These are phyloP conservation scores for Mesocentrotus franciscanus DNA, from an alignment of 53 echinoderm and acorn worm genomes.

Conservation along the genomic window DNA sequence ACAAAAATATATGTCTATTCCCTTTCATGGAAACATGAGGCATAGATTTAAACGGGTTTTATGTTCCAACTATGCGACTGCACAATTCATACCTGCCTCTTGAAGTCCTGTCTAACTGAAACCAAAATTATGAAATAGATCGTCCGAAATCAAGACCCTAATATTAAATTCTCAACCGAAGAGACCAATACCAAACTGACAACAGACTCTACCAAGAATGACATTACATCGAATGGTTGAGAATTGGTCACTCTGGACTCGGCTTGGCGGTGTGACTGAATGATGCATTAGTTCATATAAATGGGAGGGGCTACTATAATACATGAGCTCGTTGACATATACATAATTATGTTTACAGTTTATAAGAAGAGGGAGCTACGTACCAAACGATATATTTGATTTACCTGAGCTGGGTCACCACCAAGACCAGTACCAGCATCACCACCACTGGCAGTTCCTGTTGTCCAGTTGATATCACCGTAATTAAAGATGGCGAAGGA, in stretches of 20 bases:
- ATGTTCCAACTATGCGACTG: too few relatives aligned
- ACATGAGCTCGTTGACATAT: background rate
- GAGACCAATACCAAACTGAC: too few relatives aligned
- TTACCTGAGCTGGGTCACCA: conserved; percentile 70
- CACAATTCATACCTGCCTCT: too few relatives aligned
- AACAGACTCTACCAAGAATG: too few relatives aligned
- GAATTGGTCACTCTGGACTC: too few relatives aligned
- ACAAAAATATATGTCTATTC: too few relatives aligned
- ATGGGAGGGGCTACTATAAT: background rate
- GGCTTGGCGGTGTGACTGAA: too few relatives aligned
- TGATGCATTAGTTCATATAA: background rate
- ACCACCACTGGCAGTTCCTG: conserved; percentile 59
- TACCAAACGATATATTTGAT: background rate
- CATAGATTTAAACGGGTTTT: too few relatives aligned
- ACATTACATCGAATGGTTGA: too few relatives aligned
- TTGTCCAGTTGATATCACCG: conserved; percentile 67
- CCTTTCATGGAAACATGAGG: too few relatives aligned
- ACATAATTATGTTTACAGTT: background rate
- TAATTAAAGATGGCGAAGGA: conserved; percentile 69
- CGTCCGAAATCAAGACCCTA: background rate
- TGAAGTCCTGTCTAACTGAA: too few relatives aligned
- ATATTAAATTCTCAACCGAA: too few relatives aligned
- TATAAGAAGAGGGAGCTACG: background rate
- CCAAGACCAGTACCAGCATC: conserved; percentile 34
- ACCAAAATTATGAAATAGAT: background rate